Conservation (phyloP, 2,797 vertebrate species). For the Pristis pectinata region DNA sequence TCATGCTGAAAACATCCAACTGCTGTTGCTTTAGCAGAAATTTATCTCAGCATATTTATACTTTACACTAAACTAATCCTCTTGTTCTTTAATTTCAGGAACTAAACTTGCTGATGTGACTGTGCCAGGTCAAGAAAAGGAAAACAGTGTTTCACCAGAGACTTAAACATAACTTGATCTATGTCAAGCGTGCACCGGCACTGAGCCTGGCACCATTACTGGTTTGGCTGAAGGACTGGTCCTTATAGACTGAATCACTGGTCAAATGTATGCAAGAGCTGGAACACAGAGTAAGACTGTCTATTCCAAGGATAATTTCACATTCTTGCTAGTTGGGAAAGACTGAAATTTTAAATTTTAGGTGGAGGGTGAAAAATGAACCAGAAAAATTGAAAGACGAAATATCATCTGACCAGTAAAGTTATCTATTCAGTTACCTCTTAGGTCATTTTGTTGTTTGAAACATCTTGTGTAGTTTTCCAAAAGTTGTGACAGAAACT, state of each 20-base stretch:
- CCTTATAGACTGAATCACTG: not conserved
- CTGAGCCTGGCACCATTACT: not conserved
- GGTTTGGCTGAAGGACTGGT: not conserved
- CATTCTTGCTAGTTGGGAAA: not conserved
- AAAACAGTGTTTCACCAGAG: too few relatives aligned
- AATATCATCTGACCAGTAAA: not conserved
- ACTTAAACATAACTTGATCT: not conserved
- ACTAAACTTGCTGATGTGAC: not conserved
- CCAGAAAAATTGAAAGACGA: not conserved
- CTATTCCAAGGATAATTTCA: not conserved
- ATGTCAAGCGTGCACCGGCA: not conserved
- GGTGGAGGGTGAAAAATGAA: not conserved
- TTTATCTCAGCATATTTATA: not conserved
- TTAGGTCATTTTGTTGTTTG: not conserved
- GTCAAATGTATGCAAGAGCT: not conserved
- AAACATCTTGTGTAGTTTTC: not conserved
- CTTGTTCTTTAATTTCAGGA: not conserved
- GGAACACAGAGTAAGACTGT: too few relatives aligned
- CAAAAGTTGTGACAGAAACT: not conserved
- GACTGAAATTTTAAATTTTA: not conserved
- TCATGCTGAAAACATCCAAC: too few relatives aligned
- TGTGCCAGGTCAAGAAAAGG: not conserved
- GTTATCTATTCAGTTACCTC: not conserved
- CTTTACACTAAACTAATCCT: not conserved
- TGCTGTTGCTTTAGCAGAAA: not conserved